Evolutionary conservation across 2,888 invertebrate species (phyloP), one percentile per base, ranked within the genome.

Genomic region (Ophioninae sp.): DNA sequence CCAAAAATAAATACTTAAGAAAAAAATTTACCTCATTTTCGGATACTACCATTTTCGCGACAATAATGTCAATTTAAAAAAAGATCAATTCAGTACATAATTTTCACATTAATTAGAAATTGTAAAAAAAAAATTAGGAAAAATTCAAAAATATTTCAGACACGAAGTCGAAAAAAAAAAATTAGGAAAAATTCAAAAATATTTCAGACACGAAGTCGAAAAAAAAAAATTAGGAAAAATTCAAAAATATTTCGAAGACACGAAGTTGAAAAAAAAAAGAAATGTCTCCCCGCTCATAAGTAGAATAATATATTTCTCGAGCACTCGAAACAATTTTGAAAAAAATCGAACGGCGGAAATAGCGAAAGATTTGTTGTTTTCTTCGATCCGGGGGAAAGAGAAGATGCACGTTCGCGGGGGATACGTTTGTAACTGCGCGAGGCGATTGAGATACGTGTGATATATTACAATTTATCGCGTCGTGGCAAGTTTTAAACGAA

Each of bases 401-500:
- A 69, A 69, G 69, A 64, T 59, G 7, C 44, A n/a, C 67, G 44
- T 10, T 41, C 7, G 59, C 39, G 39, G 23, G 39, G 23, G 64
- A 57, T 67, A 41, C 37, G 3, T 76, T 73, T 59, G 37, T 59
- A 37, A 30, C 39, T 57, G 61, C 56, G 62, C 17, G 50, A 50
- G 50, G 50, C 50, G 13, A 50, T 50, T 50, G 50, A 50, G 50
- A 13, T 50, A 50, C 50, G 50, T 50, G 37, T 56, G 61, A 64
- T 37, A 30, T 64, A 23, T 30, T 73, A 30, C 21, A 7, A 17
- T 20, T 17, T 61, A 13, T 59, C 59, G 21, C 37, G 23, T 68
- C 41, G 65, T 65, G 59, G 62, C 65, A 80, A 77, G 59, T 64
- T 70, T 83, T 84, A 86, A 50, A 86, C 86, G 82, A 88, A 82